phyloP scores from a whole-genome alignment of 1,140 invertebrate genomes.

The Drosophila kurseongensis region DNA sequence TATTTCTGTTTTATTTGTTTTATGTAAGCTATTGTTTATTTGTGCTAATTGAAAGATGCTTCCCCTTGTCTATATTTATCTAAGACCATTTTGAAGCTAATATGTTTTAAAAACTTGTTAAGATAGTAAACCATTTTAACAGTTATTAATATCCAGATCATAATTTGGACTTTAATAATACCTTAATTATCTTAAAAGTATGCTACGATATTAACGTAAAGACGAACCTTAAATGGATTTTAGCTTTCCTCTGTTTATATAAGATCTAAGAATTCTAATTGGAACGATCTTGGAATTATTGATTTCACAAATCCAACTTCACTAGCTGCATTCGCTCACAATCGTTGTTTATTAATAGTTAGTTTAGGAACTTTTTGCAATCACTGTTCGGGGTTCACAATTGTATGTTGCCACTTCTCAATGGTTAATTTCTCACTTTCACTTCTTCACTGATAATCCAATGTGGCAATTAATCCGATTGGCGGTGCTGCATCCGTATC shows the following conservation, averaged over 20 bases:
- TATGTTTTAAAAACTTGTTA: neutral
- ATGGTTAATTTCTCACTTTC: slow-evolving; percentile 19
- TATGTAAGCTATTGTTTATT: neutral
- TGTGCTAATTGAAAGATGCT: neutral
- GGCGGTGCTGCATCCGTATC: slow-evolving; percentile 25
- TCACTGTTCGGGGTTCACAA: slow-evolving; percentile 10
- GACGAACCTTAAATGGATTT: slow-evolving; percentile 11
- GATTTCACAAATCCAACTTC: neutral
- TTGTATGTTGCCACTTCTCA: slow-evolving; percentile 8
- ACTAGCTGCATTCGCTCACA: neutral
- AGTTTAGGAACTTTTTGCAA: slow-evolving; percentile 33
- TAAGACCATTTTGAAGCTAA: no score
- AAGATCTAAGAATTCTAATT: neutral
- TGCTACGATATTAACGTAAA: slow-evolving; percentile 4
- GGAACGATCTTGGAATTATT: slow-evolving; percentile 1
- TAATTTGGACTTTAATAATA: neutral
- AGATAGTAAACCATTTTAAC: neutral
- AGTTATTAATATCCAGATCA: neutral
- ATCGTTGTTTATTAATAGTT: neutral
- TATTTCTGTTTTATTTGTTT: neutral
- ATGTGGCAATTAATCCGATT: slow-evolving; percentile 19
- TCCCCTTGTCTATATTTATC: neutral
- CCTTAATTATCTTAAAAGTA: slow-evolving; percentile 15
- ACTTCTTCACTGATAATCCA: slow-evolving; percentile 76
- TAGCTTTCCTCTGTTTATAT: neutral